Evolutionary conservation across 2,888 invertebrate species (phyloP), one percentile per base, ranked within the genome.

Genomic region (Liodrosophila aerea): DNA sequence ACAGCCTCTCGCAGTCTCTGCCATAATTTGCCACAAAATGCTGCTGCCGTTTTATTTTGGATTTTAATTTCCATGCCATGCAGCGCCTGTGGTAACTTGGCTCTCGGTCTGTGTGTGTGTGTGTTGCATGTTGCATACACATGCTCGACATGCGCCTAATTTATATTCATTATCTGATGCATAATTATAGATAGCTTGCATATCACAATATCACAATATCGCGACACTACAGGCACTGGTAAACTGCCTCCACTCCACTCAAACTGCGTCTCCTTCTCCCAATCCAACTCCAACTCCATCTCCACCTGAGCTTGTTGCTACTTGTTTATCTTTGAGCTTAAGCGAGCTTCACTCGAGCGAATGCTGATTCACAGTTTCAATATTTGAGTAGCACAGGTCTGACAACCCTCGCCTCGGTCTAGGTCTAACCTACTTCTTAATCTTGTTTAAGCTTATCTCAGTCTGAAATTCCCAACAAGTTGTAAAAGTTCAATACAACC

Each of bases 141-240:
- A 57, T 69, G 71, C 56, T 58, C 64, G 61, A 76, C 81, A 83
- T 72, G 82, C 52, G 65, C 72, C 66, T 83, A 81, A 81, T 81
- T 81, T 81, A 80, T 81, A 80, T 74, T 80, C 84, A 85, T 85
- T 85, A 81, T 83, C 71, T 65, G 80, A 83, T 76, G 80, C 71
- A 76, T 83, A 85, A 85, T 76, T 81, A 76, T 47, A 81, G 76
- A 80, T 85, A 75, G 13, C 64, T 33, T 37, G 63, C 58, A 36
- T 45, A 57, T 49, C 47, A 22, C 47, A 58, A 36, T 45, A 57
- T 49, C 47, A 22, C 47, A 58, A 36, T 18, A 22, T 27, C 39
- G 50, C 66, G 39, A 54, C 41, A 54, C 49, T 47, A 43, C 27
- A 46, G 39, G 39, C 39, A 39, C n/a, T 15, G 13, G 13, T 9